These are phyloP conservation scores for Pelochelys cantorii DNA, from an alignment of 2,797 vertebrate species.

Conservation along the genomic window DNA sequence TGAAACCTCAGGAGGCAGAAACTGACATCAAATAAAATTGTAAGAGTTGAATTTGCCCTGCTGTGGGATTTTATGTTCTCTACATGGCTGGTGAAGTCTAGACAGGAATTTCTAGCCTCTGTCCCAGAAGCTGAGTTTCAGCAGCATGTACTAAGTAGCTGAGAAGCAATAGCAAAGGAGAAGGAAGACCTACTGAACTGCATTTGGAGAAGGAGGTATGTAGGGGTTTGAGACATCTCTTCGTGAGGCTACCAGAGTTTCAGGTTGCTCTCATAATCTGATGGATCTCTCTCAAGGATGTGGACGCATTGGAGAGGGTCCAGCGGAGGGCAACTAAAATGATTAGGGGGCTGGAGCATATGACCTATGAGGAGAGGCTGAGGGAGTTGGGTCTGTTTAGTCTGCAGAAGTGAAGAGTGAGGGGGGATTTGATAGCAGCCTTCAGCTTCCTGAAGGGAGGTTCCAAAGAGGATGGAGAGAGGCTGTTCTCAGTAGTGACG, in stretches of 20 bases:
- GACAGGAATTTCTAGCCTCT: neutral
- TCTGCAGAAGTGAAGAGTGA: too few species aligned
- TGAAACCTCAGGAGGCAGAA: neutral
- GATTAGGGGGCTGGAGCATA: too few species aligned
- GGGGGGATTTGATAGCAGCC: too few species aligned
- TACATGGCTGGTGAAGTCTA: neutral
- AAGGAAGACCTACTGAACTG: neutral
- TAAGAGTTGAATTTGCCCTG: neutral
- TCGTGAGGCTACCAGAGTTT: accelerated
- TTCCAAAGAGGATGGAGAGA: too few species aligned
- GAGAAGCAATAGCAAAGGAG: neutral
- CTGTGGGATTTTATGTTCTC: neutral
- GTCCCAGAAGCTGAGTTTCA: neutral
- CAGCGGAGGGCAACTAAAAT: too few species aligned
- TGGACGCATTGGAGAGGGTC: too few species aligned
- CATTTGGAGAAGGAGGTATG: neutral
- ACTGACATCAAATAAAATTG: neutral
- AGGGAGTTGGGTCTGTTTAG: too few species aligned
- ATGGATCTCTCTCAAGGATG: neutral
- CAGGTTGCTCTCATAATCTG: neutral
- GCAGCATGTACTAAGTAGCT: neutral
- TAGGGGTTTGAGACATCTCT: neutral
- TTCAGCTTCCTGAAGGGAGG: too few species aligned
- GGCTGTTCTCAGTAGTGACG: too few species aligned
- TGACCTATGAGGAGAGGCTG: too few species aligned